Evolutionary conservation across 1,140 invertebrate species (phyloP), one percentile per base, ranked within the genome.

Genomic region (Bombus picipes): DNA sequence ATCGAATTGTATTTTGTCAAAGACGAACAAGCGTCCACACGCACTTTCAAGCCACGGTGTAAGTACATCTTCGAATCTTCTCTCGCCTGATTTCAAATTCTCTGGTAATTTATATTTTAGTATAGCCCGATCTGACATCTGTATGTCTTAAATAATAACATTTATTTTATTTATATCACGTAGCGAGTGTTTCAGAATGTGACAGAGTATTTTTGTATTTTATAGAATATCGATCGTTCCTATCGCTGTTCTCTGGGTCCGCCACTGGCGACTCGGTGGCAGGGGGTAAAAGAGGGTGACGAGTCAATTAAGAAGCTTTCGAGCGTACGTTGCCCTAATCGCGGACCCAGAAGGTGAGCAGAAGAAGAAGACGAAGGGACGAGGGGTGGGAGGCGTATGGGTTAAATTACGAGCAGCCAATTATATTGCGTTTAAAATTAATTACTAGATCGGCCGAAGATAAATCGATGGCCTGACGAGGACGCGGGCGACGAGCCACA

Each of bases 371-470:
- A 39, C 34, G 57, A 25, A 65, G 59, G 37, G 57, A 39, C 34
- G 37, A 59, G 65, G 70, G 68, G 25, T 4, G 43, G 28, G 25
- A 57, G 47, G 73, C 43, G 73, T 41, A 73, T 47, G 85, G 83
- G 76, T 89, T 62, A 91, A 93, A 92, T 92, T 87, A 93, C 87
- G 87, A 88, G 82, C 90, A 83, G 74, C 91, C 91, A 92, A 92
- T 92, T 92, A 92, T 92, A 92, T 92, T 91, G 88, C 91, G 88
- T 92, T 92, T 92, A 92, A 92, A 92, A 92, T 92, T 92, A 92
- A 92, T 92, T 92, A 92, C 83, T 92, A 92, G 91, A 92, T 92
- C 82, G 83, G 59, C 25, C 87, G 79, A 84, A 90, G 91, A 92
- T 92, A 91, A 92, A 92, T 89, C 90, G 88, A 88, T 79, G 74